A percentile compares a stretch with the other conserved stretches of the same genome.
Conservation (phyloP, 2,888 invertebrate species). For the Eristalis tenax region DNA sequence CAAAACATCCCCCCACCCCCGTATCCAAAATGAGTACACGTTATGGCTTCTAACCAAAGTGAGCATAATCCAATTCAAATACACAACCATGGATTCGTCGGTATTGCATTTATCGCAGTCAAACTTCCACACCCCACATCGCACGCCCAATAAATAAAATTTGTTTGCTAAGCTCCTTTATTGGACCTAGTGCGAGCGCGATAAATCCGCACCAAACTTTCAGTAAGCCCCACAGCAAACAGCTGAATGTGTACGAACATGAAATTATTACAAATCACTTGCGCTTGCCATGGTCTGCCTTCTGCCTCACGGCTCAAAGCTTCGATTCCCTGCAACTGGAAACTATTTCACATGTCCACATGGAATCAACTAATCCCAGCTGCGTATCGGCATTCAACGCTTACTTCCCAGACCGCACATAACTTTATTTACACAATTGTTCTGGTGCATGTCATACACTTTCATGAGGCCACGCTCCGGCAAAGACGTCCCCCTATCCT, state of each 20-base stretch:
- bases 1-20: too few relatives aligned
- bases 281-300: background rate
- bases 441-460: conserved; percentile 50
- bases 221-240: conserved; percentile 24
- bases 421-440: conserved; percentile 66
- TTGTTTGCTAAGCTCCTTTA: conserved; percentile 31
- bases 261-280: conserved; percentile 37
- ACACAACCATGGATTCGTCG: too few relatives aligned
- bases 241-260: conserved; percentile 1
- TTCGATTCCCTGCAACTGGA: conserved; percentile 26
- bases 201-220: conserved; percentile 38
- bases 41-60: background rate
- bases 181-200: conserved; percentile 9
- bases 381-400: conserved; percentile 17
- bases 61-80: background rate
- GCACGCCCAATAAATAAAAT: conserved; percentile 4
- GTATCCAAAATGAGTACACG: background rate
- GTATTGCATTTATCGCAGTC: background rate
- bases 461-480: conserved; percentile 31
- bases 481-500: conserved; percentile 19
- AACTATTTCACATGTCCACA: conserved; percentile 7
- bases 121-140: background rate
- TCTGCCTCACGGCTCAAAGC: background rate
- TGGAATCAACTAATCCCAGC: conserved; percentile 40
- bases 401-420: conserved; percentile 10